These are phyloP conservation scores for Sinhomidia bicolor DNA, from an alignment of 2,888 invertebrate genomes.

Conservation along the genomic window DNA sequence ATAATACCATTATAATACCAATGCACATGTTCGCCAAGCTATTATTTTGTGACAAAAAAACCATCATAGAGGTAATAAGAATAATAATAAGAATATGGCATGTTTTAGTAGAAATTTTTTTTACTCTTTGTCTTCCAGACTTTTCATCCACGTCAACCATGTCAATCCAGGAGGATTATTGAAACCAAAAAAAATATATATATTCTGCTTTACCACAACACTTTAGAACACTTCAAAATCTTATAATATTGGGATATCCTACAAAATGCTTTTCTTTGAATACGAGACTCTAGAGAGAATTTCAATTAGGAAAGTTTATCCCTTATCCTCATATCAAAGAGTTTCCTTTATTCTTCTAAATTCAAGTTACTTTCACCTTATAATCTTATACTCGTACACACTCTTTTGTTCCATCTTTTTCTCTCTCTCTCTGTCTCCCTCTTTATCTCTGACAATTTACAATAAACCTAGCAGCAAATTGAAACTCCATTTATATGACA, in stretches of 20 bases:
- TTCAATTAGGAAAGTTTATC: conserved; percentile 8
- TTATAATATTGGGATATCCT: not conserved
- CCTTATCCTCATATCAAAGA: not conserved
- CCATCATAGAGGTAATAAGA: not conserved
- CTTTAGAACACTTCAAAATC: not conserved
- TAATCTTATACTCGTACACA: not conserved
- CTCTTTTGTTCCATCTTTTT: not conserved
- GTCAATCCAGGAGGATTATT: not conserved
- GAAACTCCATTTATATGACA: no score
- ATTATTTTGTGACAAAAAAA: not conserved
- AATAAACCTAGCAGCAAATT: no score
- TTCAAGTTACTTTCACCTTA: not conserved
- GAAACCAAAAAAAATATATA: not conserved
- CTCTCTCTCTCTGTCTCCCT: no score
- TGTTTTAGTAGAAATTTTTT: not conserved
- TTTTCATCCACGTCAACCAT: conserved; percentile 7
- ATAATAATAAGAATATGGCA: no score
- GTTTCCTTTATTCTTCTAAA: not conserved
- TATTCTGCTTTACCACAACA: not conserved
- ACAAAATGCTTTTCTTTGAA: conserved; percentile 9
- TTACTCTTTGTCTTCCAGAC: not conserved
- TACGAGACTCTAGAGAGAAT: not conserved
- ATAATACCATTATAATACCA: not conserved
- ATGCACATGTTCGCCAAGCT: not conserved
- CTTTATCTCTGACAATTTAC: no score